phyloP scores from a whole-genome alignment of 1,140 invertebrate genomes.

The Procambarus clarkii region DNA sequence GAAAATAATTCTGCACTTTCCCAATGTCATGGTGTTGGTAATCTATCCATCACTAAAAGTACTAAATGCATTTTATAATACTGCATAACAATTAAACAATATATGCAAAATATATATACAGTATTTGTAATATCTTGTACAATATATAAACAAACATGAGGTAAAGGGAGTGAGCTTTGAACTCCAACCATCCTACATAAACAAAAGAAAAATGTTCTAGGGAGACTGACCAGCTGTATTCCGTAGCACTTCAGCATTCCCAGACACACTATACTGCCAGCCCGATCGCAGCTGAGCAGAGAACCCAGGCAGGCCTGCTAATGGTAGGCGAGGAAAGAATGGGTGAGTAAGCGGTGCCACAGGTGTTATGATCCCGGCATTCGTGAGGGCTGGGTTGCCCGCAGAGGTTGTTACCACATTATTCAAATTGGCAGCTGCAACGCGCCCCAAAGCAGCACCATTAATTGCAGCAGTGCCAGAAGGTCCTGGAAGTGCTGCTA shows the following conservation, averaged over 20 bases:
- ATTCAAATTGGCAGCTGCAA: constrained; percentile 5
- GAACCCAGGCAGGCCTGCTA: constrained; percentile 62
- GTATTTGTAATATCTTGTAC: too few relatives aligned
- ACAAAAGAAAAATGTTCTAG: neutral
- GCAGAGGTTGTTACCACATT: neutral
- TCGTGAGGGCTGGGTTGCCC: neutral
- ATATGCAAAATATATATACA: too few relatives aligned
- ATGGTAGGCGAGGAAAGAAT: constrained; percentile 49
- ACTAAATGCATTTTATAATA: too few relatives aligned
- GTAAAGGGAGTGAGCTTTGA: too few relatives aligned
- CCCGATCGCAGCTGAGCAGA: constrained; percentile 65
- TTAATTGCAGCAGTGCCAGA: constrained; percentile 36
- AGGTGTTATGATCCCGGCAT: constrained; percentile 5
- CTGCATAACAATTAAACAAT: too few relatives aligned
- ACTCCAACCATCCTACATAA: too few relatives aligned
- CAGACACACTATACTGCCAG: constrained; percentile 71
- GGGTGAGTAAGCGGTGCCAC: constrained; percentile 41
- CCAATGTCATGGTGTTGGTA: too few relatives aligned
- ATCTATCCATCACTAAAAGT: too few relatives aligned
- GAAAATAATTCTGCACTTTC: too few relatives aligned
- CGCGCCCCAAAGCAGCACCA: constrained; percentile 34
- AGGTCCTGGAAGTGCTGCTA: constrained; percentile 13
- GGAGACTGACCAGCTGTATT: constrained; percentile 56
- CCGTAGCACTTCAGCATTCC: constrained; percentile 70
- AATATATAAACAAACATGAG: too few relatives aligned